Conservation (phyloP, 2,113 vertebrate genomes). For the Pteropus alecto region DNA sequence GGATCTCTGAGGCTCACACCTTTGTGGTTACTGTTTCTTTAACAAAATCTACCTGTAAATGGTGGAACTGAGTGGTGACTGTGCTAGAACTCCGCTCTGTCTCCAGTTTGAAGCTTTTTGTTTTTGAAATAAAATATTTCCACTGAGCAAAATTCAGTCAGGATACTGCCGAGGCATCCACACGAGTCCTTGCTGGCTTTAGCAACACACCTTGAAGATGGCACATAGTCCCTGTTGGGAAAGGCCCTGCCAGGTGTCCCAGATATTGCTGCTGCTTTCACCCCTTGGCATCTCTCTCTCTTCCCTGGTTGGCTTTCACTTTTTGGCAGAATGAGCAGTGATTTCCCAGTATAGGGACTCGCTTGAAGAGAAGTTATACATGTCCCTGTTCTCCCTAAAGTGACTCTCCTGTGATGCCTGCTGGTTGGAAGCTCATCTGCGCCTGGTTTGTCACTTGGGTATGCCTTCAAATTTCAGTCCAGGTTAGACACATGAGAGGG, state of each 20-base stretch:
- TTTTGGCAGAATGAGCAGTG: neutral
- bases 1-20: neutral
- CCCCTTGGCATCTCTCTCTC: neutral
- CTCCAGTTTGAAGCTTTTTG: slow-evolving; percentile 25
- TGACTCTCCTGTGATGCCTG: neutral
- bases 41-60: neutral
- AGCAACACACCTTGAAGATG: neutral
- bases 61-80: neutral
- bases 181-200: neutral
- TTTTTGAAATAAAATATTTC: slow-evolving; percentile 49
- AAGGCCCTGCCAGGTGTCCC: neutral
- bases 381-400: accelerated
- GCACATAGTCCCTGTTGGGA: neutral
- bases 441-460: neutral
- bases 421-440: neutral
- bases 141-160: neutral
- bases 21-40: slow-evolving; percentile 31
- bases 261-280: neutral
- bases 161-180: neutral
- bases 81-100: neutral
- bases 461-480: neutral
- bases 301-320: neutral
- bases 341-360: neutral
- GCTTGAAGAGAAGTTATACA: neutral
- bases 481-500: neutral